phyloP scores from a whole-genome alignment of 2,797 vertebrate genomes.

The Petrocephalus sullivani region DNA sequence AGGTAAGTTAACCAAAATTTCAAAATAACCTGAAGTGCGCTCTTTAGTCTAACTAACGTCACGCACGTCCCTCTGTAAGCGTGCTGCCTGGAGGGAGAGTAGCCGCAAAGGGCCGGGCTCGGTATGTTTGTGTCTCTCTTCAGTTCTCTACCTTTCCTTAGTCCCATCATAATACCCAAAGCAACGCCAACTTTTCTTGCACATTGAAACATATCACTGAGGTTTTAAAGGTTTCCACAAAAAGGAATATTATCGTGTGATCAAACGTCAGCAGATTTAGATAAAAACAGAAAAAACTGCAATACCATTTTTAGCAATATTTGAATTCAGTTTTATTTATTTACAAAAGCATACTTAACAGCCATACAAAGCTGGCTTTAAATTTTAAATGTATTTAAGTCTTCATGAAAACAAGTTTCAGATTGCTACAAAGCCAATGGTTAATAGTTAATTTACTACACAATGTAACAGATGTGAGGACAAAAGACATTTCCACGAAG shows the following conservation, averaged over 20 bases:
- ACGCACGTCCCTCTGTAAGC: too few relatives aligned
- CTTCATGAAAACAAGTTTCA: neutral
- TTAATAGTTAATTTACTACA: slow-evolving; percentile 5
- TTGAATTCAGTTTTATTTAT: neutral
- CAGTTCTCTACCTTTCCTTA: neutral
- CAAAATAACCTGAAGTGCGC: too few relatives aligned
- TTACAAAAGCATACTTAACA: slow-evolving; percentile 4
- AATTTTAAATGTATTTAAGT: neutral
- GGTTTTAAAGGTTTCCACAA: neutral
- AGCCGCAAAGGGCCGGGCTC: too few relatives aligned
- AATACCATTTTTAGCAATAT: neutral
- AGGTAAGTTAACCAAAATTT: too few relatives aligned
- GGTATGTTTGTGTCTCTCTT: neutral
- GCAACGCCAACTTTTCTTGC: neutral
- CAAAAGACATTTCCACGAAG: neutral
- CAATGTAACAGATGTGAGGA: neutral
- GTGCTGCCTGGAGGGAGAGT: too few relatives aligned
- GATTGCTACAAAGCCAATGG: neutral
- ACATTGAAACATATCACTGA: neutral
- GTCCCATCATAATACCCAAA: neutral
- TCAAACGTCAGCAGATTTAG: neutral
- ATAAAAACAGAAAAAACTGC: neutral
- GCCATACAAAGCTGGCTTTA: neutral
- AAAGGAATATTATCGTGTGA: neutral
- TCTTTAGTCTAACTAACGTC: too few relatives aligned